Percentiles rank a stretch among this genome's conserved stretches.
Evolutionary conservation across 2,888 invertebrate species (phyloP).

Genomic region (Euproctis similis): DNA sequence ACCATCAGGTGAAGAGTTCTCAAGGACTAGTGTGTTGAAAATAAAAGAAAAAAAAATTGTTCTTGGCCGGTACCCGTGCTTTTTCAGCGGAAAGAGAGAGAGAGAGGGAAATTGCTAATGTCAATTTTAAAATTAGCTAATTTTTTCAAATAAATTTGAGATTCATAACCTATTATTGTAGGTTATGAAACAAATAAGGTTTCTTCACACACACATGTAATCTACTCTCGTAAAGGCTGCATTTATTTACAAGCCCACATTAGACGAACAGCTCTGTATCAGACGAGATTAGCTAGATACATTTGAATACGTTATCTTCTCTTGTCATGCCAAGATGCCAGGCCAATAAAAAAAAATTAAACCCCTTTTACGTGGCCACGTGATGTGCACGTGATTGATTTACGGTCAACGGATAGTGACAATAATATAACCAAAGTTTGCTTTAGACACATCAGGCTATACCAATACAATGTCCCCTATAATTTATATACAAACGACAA

Average conservation of each 20-base stretch:
- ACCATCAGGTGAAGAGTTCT: no score
- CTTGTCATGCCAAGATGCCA: constrained; percentile 31
- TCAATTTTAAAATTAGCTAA: no score
- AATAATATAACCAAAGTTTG: constrained; percentile 56
- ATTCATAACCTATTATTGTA: no score
- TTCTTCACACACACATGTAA: no score
- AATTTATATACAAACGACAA: constrained; percentile 67
- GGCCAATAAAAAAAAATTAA: constrained; percentile 57
- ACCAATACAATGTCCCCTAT: constrained; percentile 51
- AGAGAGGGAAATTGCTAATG: no score
- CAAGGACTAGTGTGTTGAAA: no score
- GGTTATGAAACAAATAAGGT: no score
- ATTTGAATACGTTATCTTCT: constrained; percentile 50
- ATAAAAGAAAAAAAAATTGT: no score
- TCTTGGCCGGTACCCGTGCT: no score
- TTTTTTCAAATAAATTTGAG: no score
- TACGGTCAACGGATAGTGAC: constrained; percentile 45
- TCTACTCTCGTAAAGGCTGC: no score
- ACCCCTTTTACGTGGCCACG: constrained; percentile 55
- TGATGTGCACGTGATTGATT: constrained; percentile 56
- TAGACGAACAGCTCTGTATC: constrained; percentile 8
- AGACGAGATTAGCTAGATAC: constrained; percentile 23
- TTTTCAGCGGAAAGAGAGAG: no score
- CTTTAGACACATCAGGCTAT: constrained; percentile 57
- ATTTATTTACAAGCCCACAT: constrained; percentile 11